Percentiles rank a stretch among this genome's conserved stretches.
These are phyloP conservation scores for Brachyalestes nurse DNA, from an alignment of 2,797 vertebrate genomes.

Conservation along the genomic window DNA sequence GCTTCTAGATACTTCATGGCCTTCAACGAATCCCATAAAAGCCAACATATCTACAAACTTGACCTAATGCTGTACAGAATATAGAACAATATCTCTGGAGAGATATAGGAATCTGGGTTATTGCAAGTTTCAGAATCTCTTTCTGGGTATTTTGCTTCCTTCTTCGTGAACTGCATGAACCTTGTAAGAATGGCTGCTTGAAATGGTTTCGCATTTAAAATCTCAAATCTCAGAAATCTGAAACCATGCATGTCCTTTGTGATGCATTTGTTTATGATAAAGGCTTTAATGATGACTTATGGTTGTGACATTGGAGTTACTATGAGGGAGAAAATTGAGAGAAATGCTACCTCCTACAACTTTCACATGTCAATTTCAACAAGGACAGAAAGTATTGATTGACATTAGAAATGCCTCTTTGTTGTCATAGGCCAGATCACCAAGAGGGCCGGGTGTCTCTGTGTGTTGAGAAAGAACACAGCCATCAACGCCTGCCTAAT, in stretches of 20 bases:
- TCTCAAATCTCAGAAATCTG: slow-evolving; percentile 53
- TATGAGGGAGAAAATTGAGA: slow-evolving; percentile 7
- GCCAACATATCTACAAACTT: slow-evolving; percentile 8
- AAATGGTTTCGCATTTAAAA: slow-evolving; percentile 55
- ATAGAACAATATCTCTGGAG: slow-evolving; percentile 36
- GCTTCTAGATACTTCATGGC: slow-evolving; percentile 4
- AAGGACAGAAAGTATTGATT: slow-evolving; percentile 24
- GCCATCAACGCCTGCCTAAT: slow-evolving; percentile 44
- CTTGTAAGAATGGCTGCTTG: slow-evolving; percentile 45
- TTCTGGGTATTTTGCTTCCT: slow-evolving; percentile 34
- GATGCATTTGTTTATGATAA: slow-evolving; percentile 28
- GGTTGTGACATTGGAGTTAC: slow-evolving; percentile 20
- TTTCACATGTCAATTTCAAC: slow-evolving; percentile 9
- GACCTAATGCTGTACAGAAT: background rate
- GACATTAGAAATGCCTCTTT: slow-evolving; percentile 4
- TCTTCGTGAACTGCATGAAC: slow-evolving; percentile 38
- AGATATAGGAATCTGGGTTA: slow-evolving; percentile 30
- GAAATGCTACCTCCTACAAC: background rate
- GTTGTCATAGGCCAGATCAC: slow-evolving; percentile 33
- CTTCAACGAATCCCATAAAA: slow-evolving; percentile 16
- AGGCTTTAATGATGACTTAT: slow-evolving; percentile 39
- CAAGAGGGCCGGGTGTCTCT: slow-evolving; percentile 60
- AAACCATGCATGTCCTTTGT: slow-evolving; percentile 42
- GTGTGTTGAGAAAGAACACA: slow-evolving; percentile 51
- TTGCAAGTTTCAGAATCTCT: slow-evolving; percentile 29